phyloP scores from a whole-genome alignment of 2,797 vertebrate species.

The Danio tinwini region DNA sequence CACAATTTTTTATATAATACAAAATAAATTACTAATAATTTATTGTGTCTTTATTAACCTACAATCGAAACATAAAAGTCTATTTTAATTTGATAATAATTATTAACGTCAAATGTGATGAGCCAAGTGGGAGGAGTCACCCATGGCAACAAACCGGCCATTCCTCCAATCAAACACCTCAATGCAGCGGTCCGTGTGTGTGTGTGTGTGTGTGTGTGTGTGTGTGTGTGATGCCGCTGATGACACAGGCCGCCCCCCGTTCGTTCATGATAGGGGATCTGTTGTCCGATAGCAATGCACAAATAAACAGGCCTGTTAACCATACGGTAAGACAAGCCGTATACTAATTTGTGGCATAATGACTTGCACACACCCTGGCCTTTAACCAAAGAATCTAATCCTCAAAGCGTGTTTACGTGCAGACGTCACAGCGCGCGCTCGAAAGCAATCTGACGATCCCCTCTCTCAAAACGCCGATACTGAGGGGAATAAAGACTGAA shows the following conservation, averaged over 20 bases:
- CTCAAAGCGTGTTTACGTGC: not conserved
- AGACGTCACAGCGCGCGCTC: not conserved
- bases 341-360: not conserved
- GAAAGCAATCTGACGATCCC: constrained; percentile 1
- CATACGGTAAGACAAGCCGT: not conserved
- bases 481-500: not conserved
- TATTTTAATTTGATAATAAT: not conserved
- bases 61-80: not conserved
- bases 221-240: constrained; percentile 1
- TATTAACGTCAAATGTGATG: not conserved
- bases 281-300: not conserved
- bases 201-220: not conserved
- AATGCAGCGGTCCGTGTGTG: not conserved
- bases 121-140: constrained; percentile 14
- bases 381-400: not conserved
- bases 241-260: not conserved
- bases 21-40: no score
- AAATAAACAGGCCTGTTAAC: not conserved
- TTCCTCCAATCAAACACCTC: constrained; percentile 41
- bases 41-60: not conserved
- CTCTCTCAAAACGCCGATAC: not conserved
- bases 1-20: not conserved
- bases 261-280: not conserved
- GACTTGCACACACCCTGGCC: not conserved
- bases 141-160: not conserved